phyloP scores from a whole-genome alignment of 2,888 invertebrate species.

The Melanostoma scalare region DNA sequence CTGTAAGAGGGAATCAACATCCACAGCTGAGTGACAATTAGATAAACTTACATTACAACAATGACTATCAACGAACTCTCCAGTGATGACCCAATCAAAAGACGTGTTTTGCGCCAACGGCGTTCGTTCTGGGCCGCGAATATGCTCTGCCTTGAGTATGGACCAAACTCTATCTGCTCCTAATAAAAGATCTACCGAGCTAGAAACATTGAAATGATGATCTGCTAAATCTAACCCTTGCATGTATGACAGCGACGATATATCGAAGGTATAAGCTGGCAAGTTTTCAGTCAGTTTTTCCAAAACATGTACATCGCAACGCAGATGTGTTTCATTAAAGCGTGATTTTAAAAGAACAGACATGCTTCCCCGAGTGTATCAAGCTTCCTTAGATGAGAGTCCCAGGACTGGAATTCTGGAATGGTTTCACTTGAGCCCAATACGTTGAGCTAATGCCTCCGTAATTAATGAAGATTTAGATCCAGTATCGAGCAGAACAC shows the following conservation, averaged over 20 bases:
- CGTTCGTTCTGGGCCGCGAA: slow-evolving; percentile 6
- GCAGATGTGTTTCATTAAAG: background rate
- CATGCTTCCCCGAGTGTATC: background rate
- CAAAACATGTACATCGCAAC: slow-evolving; percentile 4
- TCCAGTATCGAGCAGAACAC: background rate
- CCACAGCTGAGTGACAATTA: background rate
- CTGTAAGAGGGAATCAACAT: slow-evolving; percentile 6
- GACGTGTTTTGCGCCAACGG: slow-evolving; percentile 43
- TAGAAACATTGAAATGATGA: slow-evolving; percentile 51
- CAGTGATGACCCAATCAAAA: slow-evolving; percentile 62
- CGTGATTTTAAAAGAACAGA: background rate
- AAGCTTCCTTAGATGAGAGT: background rate
- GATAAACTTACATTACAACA: slow-evolving; percentile 11
- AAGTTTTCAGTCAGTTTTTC: background rate
- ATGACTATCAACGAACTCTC: slow-evolving; percentile 16
- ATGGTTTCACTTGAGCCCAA: background rate
- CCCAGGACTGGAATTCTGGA: slow-evolving; percentile 7
- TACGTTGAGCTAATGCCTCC: background rate
- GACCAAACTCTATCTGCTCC: slow-evolving; percentile 57
- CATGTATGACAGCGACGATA: slow-evolving; percentile 25
- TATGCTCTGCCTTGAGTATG: slow-evolving; percentile 46
- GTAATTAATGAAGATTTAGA: background rate
- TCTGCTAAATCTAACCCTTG: slow-evolving; percentile 45
- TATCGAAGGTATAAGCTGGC: slow-evolving; percentile 1
- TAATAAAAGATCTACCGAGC: slow-evolving; percentile 55